These are phyloP conservation scores for Ditylenchus dipsaci DNA, from an alignment of 1,140 invertebrate species.

Conservation along the genomic window DNA sequence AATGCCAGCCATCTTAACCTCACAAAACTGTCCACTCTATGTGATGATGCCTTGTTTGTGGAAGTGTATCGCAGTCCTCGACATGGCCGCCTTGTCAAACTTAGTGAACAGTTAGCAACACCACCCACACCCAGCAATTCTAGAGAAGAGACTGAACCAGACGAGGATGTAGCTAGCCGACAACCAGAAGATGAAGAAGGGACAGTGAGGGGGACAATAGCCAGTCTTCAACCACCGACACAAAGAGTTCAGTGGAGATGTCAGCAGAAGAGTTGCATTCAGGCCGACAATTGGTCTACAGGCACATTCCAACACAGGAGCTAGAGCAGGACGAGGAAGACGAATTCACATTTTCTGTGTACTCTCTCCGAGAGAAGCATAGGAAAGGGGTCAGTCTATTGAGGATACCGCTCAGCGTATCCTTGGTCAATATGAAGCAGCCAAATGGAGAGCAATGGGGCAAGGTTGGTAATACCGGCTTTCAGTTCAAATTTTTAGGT, in stretches of 20 bases:
- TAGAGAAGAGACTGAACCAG: conserved; percentile 5
- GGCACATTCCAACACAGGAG: conserved; percentile 8
- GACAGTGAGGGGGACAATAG: conserved; percentile 6
- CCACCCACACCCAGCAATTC: background rate
- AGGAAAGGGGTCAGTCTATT: background rate
- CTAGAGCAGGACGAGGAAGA: conserved; percentile 26
- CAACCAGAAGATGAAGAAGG: conserved; percentile 19
- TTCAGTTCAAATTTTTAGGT: too few relatives aligned
- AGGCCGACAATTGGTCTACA: conserved; percentile 38
- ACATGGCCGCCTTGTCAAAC: conserved; percentile 21
- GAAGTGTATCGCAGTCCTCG: conserved; percentile 24
- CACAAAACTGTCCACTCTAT: conserved; percentile 17
- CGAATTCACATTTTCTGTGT: conserved; percentile 35
- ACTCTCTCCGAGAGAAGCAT: conserved; percentile 27
- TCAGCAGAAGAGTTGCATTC: conserved; percentile 38
- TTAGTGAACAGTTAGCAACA: conserved; percentile 12
- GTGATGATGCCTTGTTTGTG: conserved; percentile 36
- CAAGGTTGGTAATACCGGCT: background rate
- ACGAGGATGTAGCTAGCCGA: background rate
- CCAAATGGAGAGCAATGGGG: conserved; percentile 3
- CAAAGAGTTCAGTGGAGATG: background rate
- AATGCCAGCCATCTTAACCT: conserved; percentile 39
- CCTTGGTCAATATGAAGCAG: background rate
- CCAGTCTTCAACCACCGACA: background rate
- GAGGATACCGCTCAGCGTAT: background rate